Evolutionary conservation across 2,797 vertebrate genomes (phyloP).

Genomic region (Protonibea diacanthus): DNA sequence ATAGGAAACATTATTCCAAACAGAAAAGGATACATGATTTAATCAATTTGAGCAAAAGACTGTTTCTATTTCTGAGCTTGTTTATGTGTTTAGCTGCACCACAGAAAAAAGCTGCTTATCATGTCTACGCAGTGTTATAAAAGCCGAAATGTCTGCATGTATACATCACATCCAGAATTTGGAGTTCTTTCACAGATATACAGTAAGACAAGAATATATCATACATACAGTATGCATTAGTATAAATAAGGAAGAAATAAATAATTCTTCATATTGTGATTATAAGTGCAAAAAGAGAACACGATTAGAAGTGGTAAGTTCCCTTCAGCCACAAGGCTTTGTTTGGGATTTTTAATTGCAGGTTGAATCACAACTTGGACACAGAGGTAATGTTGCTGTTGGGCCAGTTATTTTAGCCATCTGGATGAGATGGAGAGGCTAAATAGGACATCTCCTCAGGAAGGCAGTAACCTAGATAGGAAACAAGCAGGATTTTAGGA

Average conservation of each 20-base stretch:
- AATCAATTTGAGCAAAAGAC: not conserved
- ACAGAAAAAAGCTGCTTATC: not conserved
- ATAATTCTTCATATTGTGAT: not conserved
- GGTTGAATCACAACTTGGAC: not conserved
- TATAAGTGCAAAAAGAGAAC: not conserved
- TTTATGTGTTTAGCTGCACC: slow-evolving; percentile 3
- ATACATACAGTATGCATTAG: not conserved
- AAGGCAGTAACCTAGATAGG: slow-evolving; percentile 13
- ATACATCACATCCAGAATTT: not conserved
- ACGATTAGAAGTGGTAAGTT: not conserved
- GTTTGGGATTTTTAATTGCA: not conserved
- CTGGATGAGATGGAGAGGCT: slow-evolving; percentile 8
- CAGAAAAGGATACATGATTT: slow-evolving; percentile 8
- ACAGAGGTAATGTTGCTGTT: slow-evolving; percentile 14
- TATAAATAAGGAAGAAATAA: not conserved
- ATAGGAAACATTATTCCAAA: slow-evolving; percentile 1
- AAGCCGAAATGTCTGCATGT: not conserved
- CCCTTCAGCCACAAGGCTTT: not conserved
- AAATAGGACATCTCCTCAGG: slow-evolving; percentile 25
- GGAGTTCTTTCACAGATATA: not conserved
- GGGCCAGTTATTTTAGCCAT: slow-evolving; percentile 28
- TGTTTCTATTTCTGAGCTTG: not conserved
- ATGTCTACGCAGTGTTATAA: not conserved
- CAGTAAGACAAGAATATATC: not conserved
- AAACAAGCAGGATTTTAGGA: not conserved